phyloP scores from a whole-genome alignment of 2,888 invertebrate species.

The Diabrotica balteata region DNA sequence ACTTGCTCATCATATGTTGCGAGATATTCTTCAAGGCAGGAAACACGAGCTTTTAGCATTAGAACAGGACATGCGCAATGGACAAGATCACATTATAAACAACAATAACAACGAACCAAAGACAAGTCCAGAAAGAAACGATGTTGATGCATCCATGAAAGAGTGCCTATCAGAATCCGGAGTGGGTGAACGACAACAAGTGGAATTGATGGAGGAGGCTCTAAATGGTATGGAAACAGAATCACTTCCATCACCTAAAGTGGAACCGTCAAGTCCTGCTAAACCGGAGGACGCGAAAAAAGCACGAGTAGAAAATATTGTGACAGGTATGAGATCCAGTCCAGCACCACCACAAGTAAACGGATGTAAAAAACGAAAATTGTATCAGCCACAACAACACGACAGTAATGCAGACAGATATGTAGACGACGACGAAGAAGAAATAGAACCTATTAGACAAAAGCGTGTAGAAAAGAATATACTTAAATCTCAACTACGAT shows the following conservation, averaged over 20 bases:
- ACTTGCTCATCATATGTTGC: constrained; percentile 82
- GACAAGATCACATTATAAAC: constrained; percentile 59
- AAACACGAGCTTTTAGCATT: constrained; percentile 81
- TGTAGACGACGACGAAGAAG: constrained; percentile 76
- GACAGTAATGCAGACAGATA: constrained; percentile 72
- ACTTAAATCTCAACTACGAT: constrained; percentile 82
- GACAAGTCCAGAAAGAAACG: constrained; percentile 56
- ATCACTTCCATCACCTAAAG: constrained; percentile 67
- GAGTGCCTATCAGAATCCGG: constrained; percentile 72
- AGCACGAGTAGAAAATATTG: constrained; percentile 93
- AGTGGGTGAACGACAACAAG: constrained; percentile 62
- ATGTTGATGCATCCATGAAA: constrained; percentile 49
- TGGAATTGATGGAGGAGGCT: constrained; percentile 67
- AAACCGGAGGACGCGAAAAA: constrained; percentile 79
- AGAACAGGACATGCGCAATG: constrained; percentile 71
- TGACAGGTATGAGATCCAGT: constrained; percentile 90
- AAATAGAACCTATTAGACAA: constrained; percentile 79
- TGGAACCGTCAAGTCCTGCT: constrained; percentile 67
- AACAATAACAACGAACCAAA: constrained; percentile 65
- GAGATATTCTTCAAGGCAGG: constrained; percentile 88
- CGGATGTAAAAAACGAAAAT: constrained; percentile 94
- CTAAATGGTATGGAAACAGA: constrained; percentile 69
- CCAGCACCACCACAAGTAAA: constrained; percentile 84
- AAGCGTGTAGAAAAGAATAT: constrained; percentile 88
- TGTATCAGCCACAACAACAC: constrained; percentile 95